Evolutionary conservation across 2,888 invertebrate genomes (phyloP).

Genomic region (Eugnorisma glareosa): DNA sequence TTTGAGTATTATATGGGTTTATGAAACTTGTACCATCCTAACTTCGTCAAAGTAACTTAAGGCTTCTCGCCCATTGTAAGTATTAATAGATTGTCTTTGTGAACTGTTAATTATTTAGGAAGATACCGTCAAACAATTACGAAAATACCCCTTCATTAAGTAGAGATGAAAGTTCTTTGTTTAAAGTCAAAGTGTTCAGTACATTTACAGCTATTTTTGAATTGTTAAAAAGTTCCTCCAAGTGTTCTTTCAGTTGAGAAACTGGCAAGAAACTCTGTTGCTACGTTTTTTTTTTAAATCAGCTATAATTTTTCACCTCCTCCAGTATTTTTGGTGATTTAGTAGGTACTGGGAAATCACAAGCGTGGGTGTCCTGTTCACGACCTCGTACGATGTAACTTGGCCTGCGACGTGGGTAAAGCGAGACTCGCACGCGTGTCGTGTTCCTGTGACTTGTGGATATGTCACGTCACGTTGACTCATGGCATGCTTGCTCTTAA

Average conservation of each 20-base stretch:
- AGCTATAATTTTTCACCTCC: no score
- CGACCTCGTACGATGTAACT: neutral
- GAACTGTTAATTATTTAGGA: neutral
- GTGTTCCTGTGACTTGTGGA: neutral
- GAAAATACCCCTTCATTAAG: neutral
- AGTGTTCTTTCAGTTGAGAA: conserved; percentile 3
- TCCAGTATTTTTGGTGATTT: neutral
- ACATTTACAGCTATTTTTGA: conserved; percentile 4
- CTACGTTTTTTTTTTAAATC: neutral
- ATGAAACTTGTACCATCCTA: neutral
- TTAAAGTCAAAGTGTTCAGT: neutral
- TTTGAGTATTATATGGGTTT: no score
- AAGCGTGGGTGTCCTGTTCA: neutral
- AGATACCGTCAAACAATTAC: neutral
- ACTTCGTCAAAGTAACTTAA: neutral
- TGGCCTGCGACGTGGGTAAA: neutral
- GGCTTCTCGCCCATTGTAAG: neutral
- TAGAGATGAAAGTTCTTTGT: neutral
- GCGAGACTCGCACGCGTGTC: no score
- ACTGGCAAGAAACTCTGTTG: neutral
- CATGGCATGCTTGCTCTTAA: no score
- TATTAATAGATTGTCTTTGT: neutral
- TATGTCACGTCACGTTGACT: neutral
- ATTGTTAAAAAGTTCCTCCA: neutral
- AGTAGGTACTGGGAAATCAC: neutral